These are phyloP conservation scores for Isichthys henryi DNA, from an alignment of 2,113 vertebrate genomes.

Conservation along the genomic window DNA sequence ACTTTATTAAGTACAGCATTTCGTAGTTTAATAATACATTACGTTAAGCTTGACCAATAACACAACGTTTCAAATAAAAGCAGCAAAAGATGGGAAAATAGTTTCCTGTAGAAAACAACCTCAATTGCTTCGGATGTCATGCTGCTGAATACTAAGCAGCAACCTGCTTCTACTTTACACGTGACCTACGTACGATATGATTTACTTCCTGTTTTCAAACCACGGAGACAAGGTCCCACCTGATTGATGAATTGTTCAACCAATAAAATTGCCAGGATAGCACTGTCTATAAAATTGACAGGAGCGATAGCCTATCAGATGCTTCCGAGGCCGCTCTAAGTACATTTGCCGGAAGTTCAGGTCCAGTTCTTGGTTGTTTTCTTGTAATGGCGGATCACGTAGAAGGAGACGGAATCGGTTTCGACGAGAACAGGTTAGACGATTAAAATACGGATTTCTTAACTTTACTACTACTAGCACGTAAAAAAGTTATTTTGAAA, in stretches of 20 bases:
- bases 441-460: background rate
- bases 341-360: background rate
- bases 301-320: background rate
- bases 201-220: background rate
- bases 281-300: background rate
- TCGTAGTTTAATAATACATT: background rate
- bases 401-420: slow-evolving; percentile 34
- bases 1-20: background rate
- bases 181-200: background rate
- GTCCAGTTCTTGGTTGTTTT: background rate
- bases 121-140: background rate
- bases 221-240: background rate
- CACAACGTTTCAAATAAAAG: background rate
- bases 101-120: background rate
- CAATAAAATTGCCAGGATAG: background rate
- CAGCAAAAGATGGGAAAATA: background rate
- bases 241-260: background rate
- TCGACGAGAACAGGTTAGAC: slow-evolving; percentile 34
- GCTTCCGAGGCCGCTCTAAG: background rate
- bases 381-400: slow-evolving; percentile 43
- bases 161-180: background rate
- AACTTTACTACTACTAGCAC: background rate
- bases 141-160: background rate
- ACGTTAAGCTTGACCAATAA: background rate
- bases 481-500: background rate